phyloP scores from a whole-genome alignment of 2,797 vertebrate genomes.

The Cottoperca gobio region DNA sequence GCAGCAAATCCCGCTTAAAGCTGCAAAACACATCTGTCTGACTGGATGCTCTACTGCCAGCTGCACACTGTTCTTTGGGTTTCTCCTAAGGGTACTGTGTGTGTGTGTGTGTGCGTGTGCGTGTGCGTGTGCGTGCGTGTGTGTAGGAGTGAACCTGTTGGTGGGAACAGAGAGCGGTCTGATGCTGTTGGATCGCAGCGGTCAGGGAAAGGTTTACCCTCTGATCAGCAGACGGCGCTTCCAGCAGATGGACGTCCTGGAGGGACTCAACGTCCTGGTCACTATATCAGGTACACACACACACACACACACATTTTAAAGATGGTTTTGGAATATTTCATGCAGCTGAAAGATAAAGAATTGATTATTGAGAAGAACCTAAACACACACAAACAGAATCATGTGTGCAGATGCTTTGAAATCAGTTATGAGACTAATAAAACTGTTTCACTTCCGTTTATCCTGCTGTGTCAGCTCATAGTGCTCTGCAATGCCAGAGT shows the following conservation, averaged over 20 bases:
- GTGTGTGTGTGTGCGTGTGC: constrained; percentile 1
- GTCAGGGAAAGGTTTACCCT: constrained; percentile 98
- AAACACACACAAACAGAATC: background rate
- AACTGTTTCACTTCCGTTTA: constrained; percentile 36
- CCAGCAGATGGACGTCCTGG: constrained; percentile 98
- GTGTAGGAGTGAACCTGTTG: constrained; percentile 93
- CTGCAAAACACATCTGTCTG: background rate
- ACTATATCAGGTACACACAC: constrained; percentile 91
- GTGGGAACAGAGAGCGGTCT: constrained; percentile 98
- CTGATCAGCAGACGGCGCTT: constrained; percentile 95
- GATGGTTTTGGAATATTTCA: background rate
- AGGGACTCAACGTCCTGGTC: constrained; percentile 97
- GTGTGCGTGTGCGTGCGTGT: constrained; percentile 35
- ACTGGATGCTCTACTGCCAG: background rate
- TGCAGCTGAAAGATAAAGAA: background rate
- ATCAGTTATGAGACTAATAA: background rate
- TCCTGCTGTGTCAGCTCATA: background rate
- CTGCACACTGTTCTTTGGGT: background rate
- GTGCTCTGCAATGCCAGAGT: background rate
- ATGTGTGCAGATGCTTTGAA: background rate
- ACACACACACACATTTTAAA: constrained; percentile 1
- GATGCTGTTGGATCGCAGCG: constrained; percentile 98
- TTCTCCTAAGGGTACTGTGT: background rate
- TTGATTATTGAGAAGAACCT: background rate
- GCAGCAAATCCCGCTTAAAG: constrained; percentile 39